These are phyloP conservation scores for Hypomesus transpacificus DNA, from an alignment of 2,113 vertebrate genomes.

Conservation along the genomic window DNA sequence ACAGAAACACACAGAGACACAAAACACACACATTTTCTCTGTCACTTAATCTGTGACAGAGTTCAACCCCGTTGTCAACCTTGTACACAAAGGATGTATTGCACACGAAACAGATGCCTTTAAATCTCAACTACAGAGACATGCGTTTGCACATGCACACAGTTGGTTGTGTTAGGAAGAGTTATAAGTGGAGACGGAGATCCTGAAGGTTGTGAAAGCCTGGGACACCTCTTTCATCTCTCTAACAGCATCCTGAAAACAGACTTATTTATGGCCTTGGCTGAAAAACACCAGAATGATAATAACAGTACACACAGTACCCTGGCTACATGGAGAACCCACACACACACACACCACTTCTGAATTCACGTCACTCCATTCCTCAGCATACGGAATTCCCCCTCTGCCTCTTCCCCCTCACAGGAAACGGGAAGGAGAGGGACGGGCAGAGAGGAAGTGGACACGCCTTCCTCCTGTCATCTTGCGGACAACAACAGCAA, in stretches of 20 bases:
- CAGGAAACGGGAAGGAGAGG: slow-evolving; percentile 47
- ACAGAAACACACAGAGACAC: not conserved
- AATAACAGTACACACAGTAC: not conserved
- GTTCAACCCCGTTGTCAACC: not conserved
- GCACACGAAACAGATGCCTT: not conserved
- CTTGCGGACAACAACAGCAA: slow-evolving; percentile 14
- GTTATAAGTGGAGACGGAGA: not conserved
- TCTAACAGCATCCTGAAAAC: slow-evolving; percentile 54
- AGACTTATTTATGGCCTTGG: slow-evolving; percentile 35
- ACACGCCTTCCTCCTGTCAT: slow-evolving; percentile 23
- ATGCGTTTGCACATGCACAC: not conserved
- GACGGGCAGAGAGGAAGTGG: slow-evolving; percentile 45
- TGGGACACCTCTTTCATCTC: slow-evolving; percentile 36
- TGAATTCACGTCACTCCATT: slow-evolving; percentile 26
- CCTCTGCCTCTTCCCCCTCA: slow-evolving; percentile 28
- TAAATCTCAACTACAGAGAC: slow-evolving; percentile 6
- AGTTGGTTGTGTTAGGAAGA: slow-evolving; percentile 26
- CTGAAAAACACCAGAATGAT: not conserved
- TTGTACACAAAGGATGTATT: not conserved
- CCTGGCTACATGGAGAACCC: too few relatives aligned
- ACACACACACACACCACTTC: slow-evolving; percentile 19
- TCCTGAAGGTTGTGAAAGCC: not conserved
- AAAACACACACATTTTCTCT: too few relatives aligned
- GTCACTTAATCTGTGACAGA: not conserved
- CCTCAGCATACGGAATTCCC: slow-evolving; percentile 46